phyloP scores from a whole-genome alignment of 92 coral and sea anemone genomes.

The Muricea muricata region DNA sequence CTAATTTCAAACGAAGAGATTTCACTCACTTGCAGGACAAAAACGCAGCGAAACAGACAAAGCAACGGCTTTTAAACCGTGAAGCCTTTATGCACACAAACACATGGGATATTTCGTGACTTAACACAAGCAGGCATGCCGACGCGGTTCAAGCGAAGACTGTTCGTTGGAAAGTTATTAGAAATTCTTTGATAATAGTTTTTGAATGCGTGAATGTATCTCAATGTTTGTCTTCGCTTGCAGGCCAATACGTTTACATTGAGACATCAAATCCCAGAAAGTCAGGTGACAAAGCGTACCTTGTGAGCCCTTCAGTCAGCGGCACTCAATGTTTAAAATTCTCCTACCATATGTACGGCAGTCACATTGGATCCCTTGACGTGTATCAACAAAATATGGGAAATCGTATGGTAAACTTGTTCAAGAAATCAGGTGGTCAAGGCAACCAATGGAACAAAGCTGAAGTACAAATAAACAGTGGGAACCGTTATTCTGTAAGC shows the following conservation, averaged over 20 bases:
- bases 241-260: conserved; percentile 12
- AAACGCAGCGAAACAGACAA: too few species aligned
- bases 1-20: too few species aligned
- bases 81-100: too few species aligned
- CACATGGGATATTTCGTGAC: too few species aligned
- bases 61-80: too few species aligned
- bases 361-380: background rate
- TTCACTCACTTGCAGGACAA: too few species aligned
- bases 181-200: too few species aligned
- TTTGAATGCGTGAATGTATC: too few species aligned
- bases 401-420: background rate
- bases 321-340: conserved; percentile 25
- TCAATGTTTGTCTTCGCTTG: background rate
- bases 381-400: background rate
- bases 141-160: too few species aligned
- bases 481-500: background rate
- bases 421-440: conserved; percentile 1
- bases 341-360: conserved; percentile 25
- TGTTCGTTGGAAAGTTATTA: too few species aligned
- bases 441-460: conserved; percentile 7
- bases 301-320: background rate
- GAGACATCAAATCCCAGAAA: conserved; percentile 19
- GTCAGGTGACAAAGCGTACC: background rate
- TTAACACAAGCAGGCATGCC: too few species aligned
- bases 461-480: background rate